phyloP scores from a whole-genome alignment of 1,140 invertebrate species.

The Drosophila erecta region DNA sequence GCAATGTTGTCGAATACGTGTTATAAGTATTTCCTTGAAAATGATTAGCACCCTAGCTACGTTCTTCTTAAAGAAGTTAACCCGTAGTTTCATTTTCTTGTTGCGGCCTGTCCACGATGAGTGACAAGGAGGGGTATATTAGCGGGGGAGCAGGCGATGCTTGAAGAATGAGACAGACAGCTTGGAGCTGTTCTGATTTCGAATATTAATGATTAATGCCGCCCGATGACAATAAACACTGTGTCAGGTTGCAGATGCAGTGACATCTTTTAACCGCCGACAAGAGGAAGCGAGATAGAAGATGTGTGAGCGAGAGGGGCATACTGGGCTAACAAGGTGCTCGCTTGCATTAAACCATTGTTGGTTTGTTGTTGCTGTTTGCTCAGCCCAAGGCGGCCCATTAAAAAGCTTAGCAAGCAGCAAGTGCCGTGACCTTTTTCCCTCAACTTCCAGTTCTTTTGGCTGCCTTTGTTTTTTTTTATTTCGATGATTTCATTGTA shows the following conservation, averaged over 20 bases:
- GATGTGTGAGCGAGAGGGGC: not conserved
- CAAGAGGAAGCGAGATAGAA: not conserved
- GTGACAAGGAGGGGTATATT: not conserved
- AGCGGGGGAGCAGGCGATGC: not conserved
- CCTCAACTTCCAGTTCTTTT: conserved; percentile 68
- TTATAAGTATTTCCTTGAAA: no score
- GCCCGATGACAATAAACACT: conserved; percentile 14
- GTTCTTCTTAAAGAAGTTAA: not conserved
- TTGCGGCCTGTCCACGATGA: no score
- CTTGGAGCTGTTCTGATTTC: conserved; percentile 44
- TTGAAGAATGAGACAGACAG: conserved; percentile 33
- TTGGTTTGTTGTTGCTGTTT: conserved; percentile 24
- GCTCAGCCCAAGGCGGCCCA: conserved; percentile 66
- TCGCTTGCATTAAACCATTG: conserved; percentile 32
- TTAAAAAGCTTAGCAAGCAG: conserved; percentile 68
- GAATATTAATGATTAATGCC: conserved; percentile 35
- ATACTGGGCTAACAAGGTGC: conserved; percentile 22
- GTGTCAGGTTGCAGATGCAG: conserved; percentile 60
- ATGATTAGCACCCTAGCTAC: no score
- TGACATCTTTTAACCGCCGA: conserved; percentile 60
- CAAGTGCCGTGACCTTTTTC: conserved; percentile 80
- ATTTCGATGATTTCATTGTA: conserved; percentile 24
- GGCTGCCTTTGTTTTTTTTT: conserved; percentile 33
- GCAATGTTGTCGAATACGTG: no score
- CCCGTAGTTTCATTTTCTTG: conserved; percentile 18